Evolutionary conservation across 2,797 vertebrate genomes (phyloP).

Genomic region (Ctenochaetus hawaiiensis): DNA sequence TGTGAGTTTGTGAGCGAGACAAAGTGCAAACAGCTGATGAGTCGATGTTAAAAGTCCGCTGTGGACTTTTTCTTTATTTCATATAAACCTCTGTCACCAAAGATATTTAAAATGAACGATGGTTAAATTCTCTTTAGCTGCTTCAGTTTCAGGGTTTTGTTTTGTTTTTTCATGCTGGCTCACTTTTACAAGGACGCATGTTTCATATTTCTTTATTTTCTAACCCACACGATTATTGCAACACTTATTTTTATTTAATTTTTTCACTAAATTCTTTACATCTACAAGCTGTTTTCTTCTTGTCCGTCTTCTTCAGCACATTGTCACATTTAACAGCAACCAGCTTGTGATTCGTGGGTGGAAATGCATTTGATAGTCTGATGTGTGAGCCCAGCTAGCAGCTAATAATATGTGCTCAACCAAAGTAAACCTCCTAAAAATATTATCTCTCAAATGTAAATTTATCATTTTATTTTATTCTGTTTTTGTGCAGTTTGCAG

Average conservation of each 20-base stretch:
- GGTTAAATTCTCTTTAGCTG: not conserved
- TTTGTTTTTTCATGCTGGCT: not conserved
- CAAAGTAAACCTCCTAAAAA: not conserved
- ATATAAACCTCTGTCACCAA: not conserved
- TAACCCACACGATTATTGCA: not conserved
- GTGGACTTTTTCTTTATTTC: not conserved
- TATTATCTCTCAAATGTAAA: no score
- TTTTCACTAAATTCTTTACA: no score
- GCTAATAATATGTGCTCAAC: not conserved
- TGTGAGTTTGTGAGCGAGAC: constrained; percentile 13
- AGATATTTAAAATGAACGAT: not conserved
- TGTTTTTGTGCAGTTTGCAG: not conserved
- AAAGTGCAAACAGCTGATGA: not conserved
- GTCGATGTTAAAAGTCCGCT: not conserved
- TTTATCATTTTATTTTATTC: no score
- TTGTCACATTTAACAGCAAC: not conserved
- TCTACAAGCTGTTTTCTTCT: no score
- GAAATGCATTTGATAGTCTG: not conserved
- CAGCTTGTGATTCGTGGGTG: no score
- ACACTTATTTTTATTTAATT: not conserved
- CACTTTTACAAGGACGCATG: not conserved
- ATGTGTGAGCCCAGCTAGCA: not conserved
- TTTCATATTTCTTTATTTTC: not conserved
- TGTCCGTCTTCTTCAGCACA: not conserved
- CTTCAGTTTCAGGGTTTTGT: not conserved